phyloP scores from a whole-genome alignment of 2,113 vertebrate genomes.

The Onychorhynchus coronatus region DNA sequence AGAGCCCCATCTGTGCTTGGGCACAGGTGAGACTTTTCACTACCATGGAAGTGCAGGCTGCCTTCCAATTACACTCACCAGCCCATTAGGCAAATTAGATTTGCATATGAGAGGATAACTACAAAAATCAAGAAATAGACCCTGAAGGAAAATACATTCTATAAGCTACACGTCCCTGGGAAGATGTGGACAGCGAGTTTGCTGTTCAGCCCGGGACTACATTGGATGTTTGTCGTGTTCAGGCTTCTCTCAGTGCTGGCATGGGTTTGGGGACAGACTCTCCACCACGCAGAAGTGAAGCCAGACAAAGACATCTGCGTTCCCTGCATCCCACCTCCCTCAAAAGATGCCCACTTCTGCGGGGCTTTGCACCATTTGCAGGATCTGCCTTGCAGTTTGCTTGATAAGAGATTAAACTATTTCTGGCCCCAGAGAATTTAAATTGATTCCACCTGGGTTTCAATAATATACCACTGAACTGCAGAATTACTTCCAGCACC shows the following conservation, averaged over 20 bases:
- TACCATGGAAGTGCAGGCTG: background rate
- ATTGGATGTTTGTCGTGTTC: background rate
- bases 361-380: background rate
- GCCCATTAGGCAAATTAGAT: constrained; percentile 56
- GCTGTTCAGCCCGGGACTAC: background rate
- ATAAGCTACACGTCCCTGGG: background rate
- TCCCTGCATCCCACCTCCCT: background rate
- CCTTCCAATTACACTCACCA: constrained; percentile 61
- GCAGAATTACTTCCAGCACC: background rate
- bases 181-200: background rate
- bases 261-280: background rate
- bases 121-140: constrained; percentile 34
- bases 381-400: background rate
- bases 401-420: background rate
- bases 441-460: background rate
- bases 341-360: background rate
- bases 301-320: background rate
- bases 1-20: constrained; percentile 31
- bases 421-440: background rate
- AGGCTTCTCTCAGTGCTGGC: background rate
- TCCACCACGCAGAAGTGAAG: background rate
- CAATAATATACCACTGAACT: background rate
- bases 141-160: background rate
- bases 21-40: constrained; percentile 57
- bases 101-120: constrained; percentile 29